A percentile compares a stretch with the other conserved stretches of the same genome.
Conservation (phyloP, 2,797 vertebrate genomes). For the Acanthurus leucopareius region DNA sequence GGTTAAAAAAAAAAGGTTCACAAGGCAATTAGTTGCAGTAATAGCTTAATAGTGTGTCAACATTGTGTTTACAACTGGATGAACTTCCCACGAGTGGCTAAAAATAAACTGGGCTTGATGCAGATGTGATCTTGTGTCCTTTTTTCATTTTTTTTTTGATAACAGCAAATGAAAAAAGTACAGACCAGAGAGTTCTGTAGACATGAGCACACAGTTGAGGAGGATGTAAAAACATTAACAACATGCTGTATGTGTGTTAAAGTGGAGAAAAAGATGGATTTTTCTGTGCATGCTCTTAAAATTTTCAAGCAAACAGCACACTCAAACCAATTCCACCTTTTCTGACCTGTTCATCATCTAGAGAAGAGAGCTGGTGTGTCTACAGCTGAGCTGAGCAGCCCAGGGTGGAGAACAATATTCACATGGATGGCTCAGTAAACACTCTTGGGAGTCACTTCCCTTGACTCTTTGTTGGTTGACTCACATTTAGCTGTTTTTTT, state of each 20-base stretch:
- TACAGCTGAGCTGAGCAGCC: slow-evolving; percentile 14
- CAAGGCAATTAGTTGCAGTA: not conserved
- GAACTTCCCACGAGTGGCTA: not conserved
- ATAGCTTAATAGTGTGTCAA: not conserved
- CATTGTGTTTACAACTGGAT: not conserved
- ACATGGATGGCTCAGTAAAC: slow-evolving; percentile 17
- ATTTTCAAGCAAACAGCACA: slow-evolving; percentile 24
- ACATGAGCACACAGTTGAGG: not conserved
- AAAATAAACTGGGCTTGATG: not conserved
- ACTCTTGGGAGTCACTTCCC: slow-evolving; percentile 2
- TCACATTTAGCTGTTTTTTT: slow-evolving; percentile 17
- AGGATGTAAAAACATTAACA: slow-evolving; percentile 1
- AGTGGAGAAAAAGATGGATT: slow-evolving; percentile 20
- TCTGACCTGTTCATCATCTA: slow-evolving; percentile 31
- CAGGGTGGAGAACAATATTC: slow-evolving; percentile 2
- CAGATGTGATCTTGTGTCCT: not conserved
- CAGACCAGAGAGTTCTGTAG: not conserved
- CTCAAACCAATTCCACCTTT: slow-evolving; percentile 35
- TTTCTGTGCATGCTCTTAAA: slow-evolving; percentile 8
- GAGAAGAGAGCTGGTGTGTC: slow-evolving; percentile 16
- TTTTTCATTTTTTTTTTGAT: not conserved
- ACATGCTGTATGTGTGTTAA: slow-evolving; percentile 11
- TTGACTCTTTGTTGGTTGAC: slow-evolving; percentile 17
- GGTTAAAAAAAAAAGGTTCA: too few relatives aligned
- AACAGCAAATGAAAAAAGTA: not conserved